Base-by-base conservation (phyloP, 2,888 invertebrate species). In the Hemicrepidius hirtus region DNA sequence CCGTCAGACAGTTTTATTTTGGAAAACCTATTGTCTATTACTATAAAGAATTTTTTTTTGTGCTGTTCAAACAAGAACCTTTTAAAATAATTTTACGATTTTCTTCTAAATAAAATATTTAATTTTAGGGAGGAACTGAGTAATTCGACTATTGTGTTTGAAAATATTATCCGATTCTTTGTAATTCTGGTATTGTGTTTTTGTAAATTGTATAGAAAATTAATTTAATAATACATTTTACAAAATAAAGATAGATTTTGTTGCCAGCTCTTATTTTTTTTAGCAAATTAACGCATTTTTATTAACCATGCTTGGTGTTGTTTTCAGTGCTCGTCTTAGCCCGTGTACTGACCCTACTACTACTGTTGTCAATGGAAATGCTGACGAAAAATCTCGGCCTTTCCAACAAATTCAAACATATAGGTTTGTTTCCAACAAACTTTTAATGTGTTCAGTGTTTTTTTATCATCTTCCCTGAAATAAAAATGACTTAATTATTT, bases 331-430 rank as follows among this genome's bases (percentile, higher is more conserved):
- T 76, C 84, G 89, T 88, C 88, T 89, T 87, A 91, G 90, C 88
- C 87, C 89, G 85, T 89, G 89, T 86, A 88, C 88, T 84, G 90
- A 90, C 87, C 88, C 76, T 46, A 87, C 84, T 87, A 89, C 82
- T 85, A 87, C 88, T 84, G 89, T 92, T 84, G 89, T 91, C 76
- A 90, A 90, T 87, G 89, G 89, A 84, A 78, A 80, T 65, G 90
- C 91, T 80, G 72, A 73, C 16, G 92, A 92, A 85, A 92, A 92
- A 88, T 88, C 90, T 87, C 91, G 90, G 87, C 91, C 91, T 83
- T 88, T 89, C 85, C 88, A 88, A 82, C 89, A 93, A 87, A 92
- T 93, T 84, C 93, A 94, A 88, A 93, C 93, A 71, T 93, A 93
- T 89, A 92, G 92, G 93, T 93, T 89, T 57, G 57, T 57, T 53